Evolutionary conservation across 2,888 invertebrate species (phyloP).

Genomic region (Venusia cambrica): DNA sequence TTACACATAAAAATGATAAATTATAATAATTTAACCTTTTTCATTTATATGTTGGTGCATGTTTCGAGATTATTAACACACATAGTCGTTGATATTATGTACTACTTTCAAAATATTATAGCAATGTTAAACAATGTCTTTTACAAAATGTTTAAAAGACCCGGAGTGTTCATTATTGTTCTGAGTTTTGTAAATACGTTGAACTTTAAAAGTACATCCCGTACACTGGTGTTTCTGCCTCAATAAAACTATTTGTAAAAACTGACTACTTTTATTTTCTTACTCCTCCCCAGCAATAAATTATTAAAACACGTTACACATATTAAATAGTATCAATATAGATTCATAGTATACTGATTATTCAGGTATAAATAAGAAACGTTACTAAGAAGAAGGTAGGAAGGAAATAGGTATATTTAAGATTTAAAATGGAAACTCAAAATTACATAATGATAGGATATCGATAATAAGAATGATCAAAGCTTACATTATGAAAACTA

Average conservation of each 20-base stretch:
- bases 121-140: slow-evolving; percentile 24
- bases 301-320: not conserved
- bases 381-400: too few relatives aligned
- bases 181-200: slow-evolving; percentile 36
- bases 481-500: too few relatives aligned
- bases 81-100: slow-evolving; percentile 9
- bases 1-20: too few relatives aligned
- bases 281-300: not conserved
- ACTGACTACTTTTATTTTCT: slow-evolving; percentile 26
- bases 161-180: slow-evolving; percentile 34
- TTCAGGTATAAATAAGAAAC: too few relatives aligned
- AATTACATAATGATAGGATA: too few relatives aligned
- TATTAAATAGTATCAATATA: too few relatives aligned
- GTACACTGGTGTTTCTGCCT: slow-evolving; percentile 63
- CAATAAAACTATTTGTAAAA: slow-evolving; percentile 66
- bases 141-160: slow-evolving; percentile 28
- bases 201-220: slow-evolving; percentile 37
- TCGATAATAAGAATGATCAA: slow-evolving; percentile 1
- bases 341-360: too few relatives aligned
- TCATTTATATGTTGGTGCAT: too few relatives aligned
- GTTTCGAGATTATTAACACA: slow-evolving; percentile 3
- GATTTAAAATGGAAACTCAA: too few relatives aligned
- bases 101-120: slow-evolving; percentile 5
- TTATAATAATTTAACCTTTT: too few relatives aligned
- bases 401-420: too few relatives aligned